Evolutionary conservation across 2,888 invertebrate species (phyloP), one percentile per base, ranked within the genome.

Genomic region (Drepanosiphum platanoidis): DNA sequence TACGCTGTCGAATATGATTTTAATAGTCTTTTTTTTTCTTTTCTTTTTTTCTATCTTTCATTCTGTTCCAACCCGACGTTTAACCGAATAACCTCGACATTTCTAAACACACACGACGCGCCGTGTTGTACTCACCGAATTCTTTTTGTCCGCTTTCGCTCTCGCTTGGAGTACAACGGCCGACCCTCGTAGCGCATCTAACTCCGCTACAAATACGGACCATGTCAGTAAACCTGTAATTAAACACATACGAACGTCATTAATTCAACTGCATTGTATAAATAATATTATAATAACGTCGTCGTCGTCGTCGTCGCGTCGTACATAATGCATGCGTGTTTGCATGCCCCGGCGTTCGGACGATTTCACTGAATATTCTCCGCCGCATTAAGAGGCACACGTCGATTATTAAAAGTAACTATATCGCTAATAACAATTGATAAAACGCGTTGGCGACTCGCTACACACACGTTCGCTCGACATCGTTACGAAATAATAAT

Each of bases 81-180:
- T 32, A 71, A 61, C 42, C 9, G n/a, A 36, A 61, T n/a, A 82
- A 82, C 81, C 81, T 82, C 61, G 81, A 82, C 39, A 82, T 82
- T 82, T 82, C 13, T 39, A 32, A 61, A 82, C 2, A 13, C 39
- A 46, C 46, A 66, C 27, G 46, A 30, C n/a, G n/a, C n/a, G n/a
- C n/a, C n/a, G n/a, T n/a, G n/a, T n/a, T 86, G 86, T 34, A 84
- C 84, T 30, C 68, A 84, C 84, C 68, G 68, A 77, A 77, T 15
- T 77, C 77, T 84, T 86, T 82, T 88, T 88, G 11, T 87, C 87
- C 34, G 88, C 87, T 87, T 88, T 88, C 39, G 87, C 87, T 87
- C 87, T 88, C 68, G 87, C 87, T 87, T 88, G 87, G 70, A 88
- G 87, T 86, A 88, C 87, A 86, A 88, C 87, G 81, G 88, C 88